phyloP scores from a whole-genome alignment of 2,797 vertebrate species.

The Miichthys miiuy region DNA sequence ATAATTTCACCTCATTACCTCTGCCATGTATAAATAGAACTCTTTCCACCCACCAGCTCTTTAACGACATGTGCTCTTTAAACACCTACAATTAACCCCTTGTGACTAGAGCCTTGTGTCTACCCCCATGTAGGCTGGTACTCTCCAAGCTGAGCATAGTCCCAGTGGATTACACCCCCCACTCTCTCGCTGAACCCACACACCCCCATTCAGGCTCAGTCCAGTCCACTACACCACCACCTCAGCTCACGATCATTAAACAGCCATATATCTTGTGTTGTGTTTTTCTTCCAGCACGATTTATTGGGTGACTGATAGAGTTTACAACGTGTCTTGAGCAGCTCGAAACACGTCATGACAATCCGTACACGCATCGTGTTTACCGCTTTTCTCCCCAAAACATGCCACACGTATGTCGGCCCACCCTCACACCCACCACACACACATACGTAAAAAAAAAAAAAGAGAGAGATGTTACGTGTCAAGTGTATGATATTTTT shows the following conservation, averaged over 20 bases:
- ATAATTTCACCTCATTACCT: constrained; percentile 88
- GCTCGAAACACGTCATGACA: constrained; percentile 77
- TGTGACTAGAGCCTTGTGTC: constrained; percentile 84
- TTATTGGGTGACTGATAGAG: constrained; percentile 84
- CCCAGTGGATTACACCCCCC: constrained; percentile 64
- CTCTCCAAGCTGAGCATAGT: constrained; percentile 41
- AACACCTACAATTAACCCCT: constrained; percentile 88
- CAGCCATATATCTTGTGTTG: constrained; percentile 76
- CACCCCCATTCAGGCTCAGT: constrained; percentile 67
- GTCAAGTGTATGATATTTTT: constrained; percentile 44
- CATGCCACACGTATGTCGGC: constrained; percentile 47
- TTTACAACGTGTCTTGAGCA: constrained; percentile 80
- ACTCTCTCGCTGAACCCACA: constrained; percentile 61
- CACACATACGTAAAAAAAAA: constrained; percentile 9
- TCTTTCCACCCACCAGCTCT: constrained; percentile 81
- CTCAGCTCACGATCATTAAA: constrained; percentile 76
- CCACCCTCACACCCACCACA: constrained; percentile 41
- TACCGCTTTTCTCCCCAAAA: constrained; percentile 33
- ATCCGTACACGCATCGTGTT: constrained; percentile 63
- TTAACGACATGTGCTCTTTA: constrained; percentile 85
- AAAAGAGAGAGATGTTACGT: constrained; percentile 33
- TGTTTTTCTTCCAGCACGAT: constrained; percentile 79
- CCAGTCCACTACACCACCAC: constrained; percentile 66
- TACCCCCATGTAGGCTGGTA: constrained; percentile 62
- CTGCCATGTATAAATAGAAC: constrained; percentile 83